Conservation (phyloP, 2,888 invertebrate genomes). For the Drosophila prostipennis region DNA sequence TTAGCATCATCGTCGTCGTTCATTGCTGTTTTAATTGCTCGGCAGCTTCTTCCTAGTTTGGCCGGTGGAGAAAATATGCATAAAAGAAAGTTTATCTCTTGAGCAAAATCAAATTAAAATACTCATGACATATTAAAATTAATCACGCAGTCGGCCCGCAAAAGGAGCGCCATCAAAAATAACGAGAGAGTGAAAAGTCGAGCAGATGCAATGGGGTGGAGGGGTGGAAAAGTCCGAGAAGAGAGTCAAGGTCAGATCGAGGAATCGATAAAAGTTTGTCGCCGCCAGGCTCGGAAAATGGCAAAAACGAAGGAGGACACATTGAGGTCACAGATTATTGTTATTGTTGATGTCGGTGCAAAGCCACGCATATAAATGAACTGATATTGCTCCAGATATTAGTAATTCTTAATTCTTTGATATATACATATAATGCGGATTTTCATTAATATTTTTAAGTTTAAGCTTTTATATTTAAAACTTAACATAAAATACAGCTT, state of each 20-base stretch:
- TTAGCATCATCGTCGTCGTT: slow-evolving; percentile 34
- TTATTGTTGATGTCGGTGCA: slow-evolving; percentile 23
- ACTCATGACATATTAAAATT: slow-evolving; percentile 39
- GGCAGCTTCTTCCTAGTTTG: slow-evolving; percentile 35
- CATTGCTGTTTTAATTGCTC: slow-evolving; percentile 36
- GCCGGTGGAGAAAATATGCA: slow-evolving; percentile 31
- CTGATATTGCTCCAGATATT: slow-evolving; percentile 19
- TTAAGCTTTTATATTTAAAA: not conserved
- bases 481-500: too few species aligned
- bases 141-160: slow-evolving; percentile 17
- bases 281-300: slow-evolving; percentile 35
- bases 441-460: not conserved
- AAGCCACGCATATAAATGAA: slow-evolving; percentile 25
- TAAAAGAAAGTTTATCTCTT: slow-evolving; percentile 45
- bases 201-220: slow-evolving; percentile 1
- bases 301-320: slow-evolving; percentile 34
- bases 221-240: slow-evolving; percentile 5
- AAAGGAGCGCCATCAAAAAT: slow-evolving; percentile 29
- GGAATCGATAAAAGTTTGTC: slow-evolving; percentile 63
- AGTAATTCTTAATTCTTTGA: not conserved
- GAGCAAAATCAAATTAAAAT: slow-evolving; percentile 39
- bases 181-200: slow-evolving; percentile 19
- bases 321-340: slow-evolving; percentile 36
- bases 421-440: not conserved
- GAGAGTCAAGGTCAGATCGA: slow-evolving; percentile 55